phyloP scores from a whole-genome alignment of 2,888 invertebrate species.

The Sphinx pinastri region DNA sequence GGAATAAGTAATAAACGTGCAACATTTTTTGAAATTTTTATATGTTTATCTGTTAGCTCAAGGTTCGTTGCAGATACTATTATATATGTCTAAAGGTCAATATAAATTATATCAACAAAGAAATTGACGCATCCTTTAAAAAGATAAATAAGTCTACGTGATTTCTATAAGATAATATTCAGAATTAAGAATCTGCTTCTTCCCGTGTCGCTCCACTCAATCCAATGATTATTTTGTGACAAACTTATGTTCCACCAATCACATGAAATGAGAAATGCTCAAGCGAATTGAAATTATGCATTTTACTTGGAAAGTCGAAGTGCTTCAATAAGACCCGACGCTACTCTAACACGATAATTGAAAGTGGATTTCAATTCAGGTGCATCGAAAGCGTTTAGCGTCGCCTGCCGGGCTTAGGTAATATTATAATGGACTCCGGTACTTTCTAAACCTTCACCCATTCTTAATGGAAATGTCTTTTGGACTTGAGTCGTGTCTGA shows the following conservation, averaged over 20 bases:
- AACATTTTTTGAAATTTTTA: too few relatives aligned
- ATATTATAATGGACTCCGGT: slow-evolving; percentile 53
- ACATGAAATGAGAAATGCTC: slow-evolving; percentile 10
- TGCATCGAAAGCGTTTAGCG: slow-evolving; percentile 67
- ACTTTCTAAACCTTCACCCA: slow-evolving; percentile 70
- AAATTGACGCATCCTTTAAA: too few relatives aligned
- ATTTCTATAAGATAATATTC: neutral
- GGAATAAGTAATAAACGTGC: too few relatives aligned
- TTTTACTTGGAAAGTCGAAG: slow-evolving; percentile 9
- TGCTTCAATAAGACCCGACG: slow-evolving; percentile 16
- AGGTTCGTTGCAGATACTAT: too few relatives aligned
- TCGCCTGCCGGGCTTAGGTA: slow-evolving; percentile 66
- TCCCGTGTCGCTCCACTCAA: neutral
- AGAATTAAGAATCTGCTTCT: neutral
- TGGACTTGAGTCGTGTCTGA: slow-evolving; percentile 9
- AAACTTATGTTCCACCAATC: neutral
- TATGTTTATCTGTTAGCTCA: too few relatives aligned
- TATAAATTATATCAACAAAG: too few relatives aligned
- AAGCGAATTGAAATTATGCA: slow-evolving; percentile 7
- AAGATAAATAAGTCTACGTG: too few relatives aligned
- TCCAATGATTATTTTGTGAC: neutral
- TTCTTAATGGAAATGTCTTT: slow-evolving; percentile 50
- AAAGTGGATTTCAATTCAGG: slow-evolving; percentile 62
- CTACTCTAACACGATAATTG: slow-evolving; percentile 47
- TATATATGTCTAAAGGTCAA: too few relatives aligned